phyloP scores from a whole-genome alignment of 2,113 vertebrate genomes.

The Gavialis gangeticus region DNA sequence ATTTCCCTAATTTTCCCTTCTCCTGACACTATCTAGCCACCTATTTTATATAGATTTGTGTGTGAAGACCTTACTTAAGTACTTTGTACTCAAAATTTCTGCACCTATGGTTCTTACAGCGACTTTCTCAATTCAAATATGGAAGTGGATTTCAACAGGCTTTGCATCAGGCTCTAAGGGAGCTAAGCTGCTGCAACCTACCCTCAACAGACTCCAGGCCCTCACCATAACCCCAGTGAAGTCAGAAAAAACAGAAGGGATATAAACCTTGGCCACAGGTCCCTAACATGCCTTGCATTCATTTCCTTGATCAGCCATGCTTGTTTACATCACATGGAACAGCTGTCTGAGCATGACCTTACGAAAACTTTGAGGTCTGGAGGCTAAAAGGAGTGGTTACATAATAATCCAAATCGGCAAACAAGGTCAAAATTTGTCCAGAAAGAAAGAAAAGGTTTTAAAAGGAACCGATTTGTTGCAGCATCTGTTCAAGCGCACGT shows the following conservation, averaged over 20 bases:
- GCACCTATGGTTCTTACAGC: background rate
- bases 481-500: background rate
- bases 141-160: background rate
- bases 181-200: background rate
- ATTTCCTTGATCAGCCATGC: background rate
- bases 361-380: background rate
- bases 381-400: background rate
- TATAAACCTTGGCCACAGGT: background rate
- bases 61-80: background rate
- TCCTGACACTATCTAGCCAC: background rate
- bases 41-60: background rate
- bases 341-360: constrained; percentile 37
- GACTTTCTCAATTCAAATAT: background rate
- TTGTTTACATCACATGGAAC: background rate
- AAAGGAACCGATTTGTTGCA: constrained; percentile 8
- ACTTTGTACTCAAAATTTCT: background rate
- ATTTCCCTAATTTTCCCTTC: background rate
- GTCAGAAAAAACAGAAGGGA: background rate
- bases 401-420: constrained; percentile 6
- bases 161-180: background rate
- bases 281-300: background rate
- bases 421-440: background rate
- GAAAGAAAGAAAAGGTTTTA: background rate
- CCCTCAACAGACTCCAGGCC: background rate
- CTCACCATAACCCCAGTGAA: background rate